phyloP scores from a whole-genome alignment of 2,797 vertebrate genomes.

The Arnoldichthys spilopterus region DNA sequence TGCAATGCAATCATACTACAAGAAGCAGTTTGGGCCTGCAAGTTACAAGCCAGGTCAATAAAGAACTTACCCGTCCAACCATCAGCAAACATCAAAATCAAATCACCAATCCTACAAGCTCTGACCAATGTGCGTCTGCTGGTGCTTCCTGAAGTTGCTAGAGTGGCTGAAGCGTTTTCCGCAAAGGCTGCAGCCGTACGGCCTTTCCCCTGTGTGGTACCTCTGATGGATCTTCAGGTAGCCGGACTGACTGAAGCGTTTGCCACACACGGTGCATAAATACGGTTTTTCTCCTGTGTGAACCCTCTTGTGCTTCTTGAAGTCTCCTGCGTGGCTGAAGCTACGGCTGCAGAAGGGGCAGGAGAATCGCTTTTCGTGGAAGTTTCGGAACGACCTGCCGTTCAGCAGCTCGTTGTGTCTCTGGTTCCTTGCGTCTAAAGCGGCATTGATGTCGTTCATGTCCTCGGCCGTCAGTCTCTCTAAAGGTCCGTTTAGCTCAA shows the following conservation, averaged over 20 bases:
- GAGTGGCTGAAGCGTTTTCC: slow-evolving; percentile 62
- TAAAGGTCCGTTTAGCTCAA: slow-evolving; percentile 26
- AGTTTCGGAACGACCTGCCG: slow-evolving; percentile 12
- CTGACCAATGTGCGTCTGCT: slow-evolving; percentile 55
- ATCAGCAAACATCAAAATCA: not conserved
- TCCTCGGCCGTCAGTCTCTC: slow-evolving; percentile 43
- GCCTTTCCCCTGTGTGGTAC: slow-evolving; percentile 62
- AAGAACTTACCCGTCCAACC: not conserved
- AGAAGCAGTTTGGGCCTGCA: not conserved
- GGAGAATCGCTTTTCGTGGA: slow-evolving; percentile 41
- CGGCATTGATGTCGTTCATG: slow-evolving; percentile 31
- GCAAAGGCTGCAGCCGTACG: slow-evolving; percentile 56
- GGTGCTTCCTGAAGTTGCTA: slow-evolving; percentile 60
- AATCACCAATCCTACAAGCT: not conserved
- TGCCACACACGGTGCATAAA: slow-evolving; percentile 57
- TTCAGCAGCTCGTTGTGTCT: slow-evolving; percentile 5
- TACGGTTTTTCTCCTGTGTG: slow-evolving; percentile 55
- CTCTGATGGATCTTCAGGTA: slow-evolving; percentile 61
- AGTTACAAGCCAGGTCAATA: not conserved
- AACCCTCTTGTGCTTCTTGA: slow-evolving; percentile 45
- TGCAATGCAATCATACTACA: not conserved
- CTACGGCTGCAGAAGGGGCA: slow-evolving; percentile 41
- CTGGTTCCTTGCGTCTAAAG: slow-evolving; percentile 5
- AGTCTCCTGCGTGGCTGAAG: slow-evolving; percentile 50
- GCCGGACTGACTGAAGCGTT: slow-evolving; percentile 58